These are phyloP conservation scores for Pipa parva DNA, from an alignment of 2,113 vertebrate species.

Conservation along the genomic window DNA sequence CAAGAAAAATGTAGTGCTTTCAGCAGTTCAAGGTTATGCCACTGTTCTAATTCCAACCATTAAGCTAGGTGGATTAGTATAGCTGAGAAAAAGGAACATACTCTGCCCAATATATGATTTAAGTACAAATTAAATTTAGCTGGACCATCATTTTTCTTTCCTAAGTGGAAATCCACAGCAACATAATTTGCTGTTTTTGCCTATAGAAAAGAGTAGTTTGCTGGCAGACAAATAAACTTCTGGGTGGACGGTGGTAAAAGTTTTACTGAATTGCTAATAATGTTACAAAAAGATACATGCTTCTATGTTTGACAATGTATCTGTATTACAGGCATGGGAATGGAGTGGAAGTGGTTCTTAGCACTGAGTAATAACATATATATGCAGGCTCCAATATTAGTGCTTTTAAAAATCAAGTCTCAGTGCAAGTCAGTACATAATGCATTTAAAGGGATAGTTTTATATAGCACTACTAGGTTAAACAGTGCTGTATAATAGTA, in stretches of 20 bases:
- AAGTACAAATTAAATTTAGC: constrained; percentile 26
- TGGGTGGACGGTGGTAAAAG: background rate
- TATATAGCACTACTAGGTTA: too few relatives aligned
- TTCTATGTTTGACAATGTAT: too few relatives aligned
- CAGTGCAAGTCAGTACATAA: too few relatives aligned
- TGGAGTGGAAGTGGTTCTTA: too few relatives aligned
- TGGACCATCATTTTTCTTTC: constrained; percentile 3
- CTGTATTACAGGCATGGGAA: too few relatives aligned
- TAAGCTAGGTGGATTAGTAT: constrained; percentile 38
- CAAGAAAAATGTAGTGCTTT: constrained; percentile 20
- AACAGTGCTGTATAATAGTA: too few relatives aligned
- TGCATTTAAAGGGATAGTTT: too few relatives aligned
- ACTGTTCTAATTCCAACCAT: constrained; percentile 19
- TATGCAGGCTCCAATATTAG: too few relatives aligned
- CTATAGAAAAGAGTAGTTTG: background rate
- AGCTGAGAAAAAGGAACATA: constrained; percentile 21
- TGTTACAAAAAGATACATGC: too few relatives aligned
- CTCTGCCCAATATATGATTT: constrained; percentile 17
- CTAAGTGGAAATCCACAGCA: background rate
- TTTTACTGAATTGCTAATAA: too few relatives aligned
- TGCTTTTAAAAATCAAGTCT: too few relatives aligned
- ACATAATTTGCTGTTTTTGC: background rate
- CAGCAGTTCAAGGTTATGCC: background rate
- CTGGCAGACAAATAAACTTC: background rate
- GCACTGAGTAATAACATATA: too few relatives aligned